A percentile compares a stretch with the other conserved stretches of the same genome.
phyloP scores from a whole-genome alignment of 2,888 invertebrate species.

The Lycaena phlaeas region DNA sequence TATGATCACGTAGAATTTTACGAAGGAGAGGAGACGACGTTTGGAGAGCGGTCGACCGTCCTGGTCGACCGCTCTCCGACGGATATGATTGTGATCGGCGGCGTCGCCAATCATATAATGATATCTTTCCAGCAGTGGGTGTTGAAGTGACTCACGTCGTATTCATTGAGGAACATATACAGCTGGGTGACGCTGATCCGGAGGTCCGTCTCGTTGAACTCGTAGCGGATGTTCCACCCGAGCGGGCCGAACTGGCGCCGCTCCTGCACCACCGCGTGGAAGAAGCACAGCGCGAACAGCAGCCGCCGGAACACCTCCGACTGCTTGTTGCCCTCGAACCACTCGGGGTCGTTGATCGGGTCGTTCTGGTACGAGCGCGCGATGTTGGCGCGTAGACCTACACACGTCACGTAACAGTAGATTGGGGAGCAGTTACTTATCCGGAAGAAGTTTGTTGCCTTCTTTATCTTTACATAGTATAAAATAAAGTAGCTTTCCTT shows the following conservation, averaged over 20 bases:
- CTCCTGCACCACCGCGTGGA: constrained; percentile 94
- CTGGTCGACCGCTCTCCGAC: too few species aligned
- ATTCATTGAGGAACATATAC: constrained; percentile 88
- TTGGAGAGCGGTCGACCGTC: too few species aligned
- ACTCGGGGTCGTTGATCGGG: constrained; percentile 89
- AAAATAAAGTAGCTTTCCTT: too few species aligned
- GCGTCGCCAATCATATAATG: too few species aligned
- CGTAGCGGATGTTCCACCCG: constrained; percentile 97
- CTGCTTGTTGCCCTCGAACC: constrained; percentile 89
- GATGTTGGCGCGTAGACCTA: constrained; percentile 84
- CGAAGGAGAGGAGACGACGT: too few species aligned
- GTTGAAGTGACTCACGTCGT: constrained; percentile 71
- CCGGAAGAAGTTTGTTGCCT: too few species aligned
- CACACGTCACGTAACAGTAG: not conserved
- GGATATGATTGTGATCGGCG: too few species aligned
- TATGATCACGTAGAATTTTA: too few species aligned
- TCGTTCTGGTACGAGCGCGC: constrained; percentile 87
- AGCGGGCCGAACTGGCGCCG: constrained; percentile 92
- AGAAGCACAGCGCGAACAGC: constrained; percentile 91
- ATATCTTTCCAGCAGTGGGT: too few species aligned
- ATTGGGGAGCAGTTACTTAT: too few species aligned
- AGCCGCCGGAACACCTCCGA: constrained; percentile 85
- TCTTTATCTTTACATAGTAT: too few species aligned
- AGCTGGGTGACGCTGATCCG: constrained; percentile 91
- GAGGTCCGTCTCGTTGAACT: constrained; percentile 96